Conservation (phyloP, 2,888 invertebrate species). For the Pollenia amentaria region DNA sequence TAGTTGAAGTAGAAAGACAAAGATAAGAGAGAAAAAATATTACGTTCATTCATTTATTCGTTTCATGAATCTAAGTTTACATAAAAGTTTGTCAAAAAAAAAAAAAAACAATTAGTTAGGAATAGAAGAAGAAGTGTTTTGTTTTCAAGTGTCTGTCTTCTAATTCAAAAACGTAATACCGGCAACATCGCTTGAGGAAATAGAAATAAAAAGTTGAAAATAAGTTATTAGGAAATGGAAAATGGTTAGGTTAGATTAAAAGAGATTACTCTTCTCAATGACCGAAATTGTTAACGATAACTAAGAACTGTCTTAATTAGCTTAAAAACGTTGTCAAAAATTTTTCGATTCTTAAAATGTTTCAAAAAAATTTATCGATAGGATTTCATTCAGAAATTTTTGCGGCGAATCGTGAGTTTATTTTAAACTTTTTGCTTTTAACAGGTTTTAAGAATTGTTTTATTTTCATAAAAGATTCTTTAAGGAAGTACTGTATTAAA, state of each 20-base stretch:
- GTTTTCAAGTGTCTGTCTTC: not conserved
- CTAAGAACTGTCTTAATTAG: not conserved
- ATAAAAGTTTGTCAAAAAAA: not conserved
- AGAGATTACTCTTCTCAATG: too few species aligned
- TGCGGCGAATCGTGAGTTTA: too few species aligned
- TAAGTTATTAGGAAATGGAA: not conserved
- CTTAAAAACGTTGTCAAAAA: not conserved
- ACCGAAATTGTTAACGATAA: too few species aligned
- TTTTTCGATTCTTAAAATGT: not conserved
- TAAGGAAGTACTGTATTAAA: too few species aligned
- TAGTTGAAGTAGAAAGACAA: constrained; percentile 34
- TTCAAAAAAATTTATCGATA: not conserved
- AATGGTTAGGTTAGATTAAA: too few species aligned
- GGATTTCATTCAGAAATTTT: too few species aligned
- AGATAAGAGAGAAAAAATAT: constrained; percentile 22
- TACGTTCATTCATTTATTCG: not conserved
- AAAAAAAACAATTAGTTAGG: not conserved
- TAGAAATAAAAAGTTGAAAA: not conserved
- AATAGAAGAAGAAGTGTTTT: not conserved
- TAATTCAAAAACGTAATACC: not conserved
- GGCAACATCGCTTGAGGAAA: not conserved
- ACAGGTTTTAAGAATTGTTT: too few species aligned
- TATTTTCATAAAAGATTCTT: too few species aligned
- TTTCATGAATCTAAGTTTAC: not conserved
- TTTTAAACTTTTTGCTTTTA: too few species aligned